phyloP scores from a whole-genome alignment of 1,140 invertebrate genomes.

The Cydia pomonella region DNA sequence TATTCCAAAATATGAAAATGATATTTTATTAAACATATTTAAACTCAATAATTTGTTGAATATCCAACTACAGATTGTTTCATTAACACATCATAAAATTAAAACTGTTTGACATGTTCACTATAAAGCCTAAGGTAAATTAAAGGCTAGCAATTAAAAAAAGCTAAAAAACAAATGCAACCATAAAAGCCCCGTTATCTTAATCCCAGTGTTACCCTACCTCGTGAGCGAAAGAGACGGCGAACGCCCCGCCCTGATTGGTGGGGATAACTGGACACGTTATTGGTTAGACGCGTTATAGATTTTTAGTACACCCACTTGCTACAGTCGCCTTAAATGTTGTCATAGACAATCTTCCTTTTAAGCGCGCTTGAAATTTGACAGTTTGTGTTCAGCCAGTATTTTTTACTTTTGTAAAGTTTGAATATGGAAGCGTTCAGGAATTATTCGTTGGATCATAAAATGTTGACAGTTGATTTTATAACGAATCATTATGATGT shows the following conservation, averaged over 20 bases:
- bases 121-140: too few relatives aligned
- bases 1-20: too few relatives aligned
- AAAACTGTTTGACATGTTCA: too few relatives aligned
- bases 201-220: conserved; percentile 47
- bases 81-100: background rate
- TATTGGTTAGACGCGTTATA: conserved; percentile 73
- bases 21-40: too few relatives aligned
- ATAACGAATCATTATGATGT: conserved; percentile 51
- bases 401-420: conserved; percentile 44
- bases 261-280: conserved; percentile 59
- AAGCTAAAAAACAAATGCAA: background rate
- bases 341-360: conserved; percentile 27
- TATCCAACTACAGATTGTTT: background rate
- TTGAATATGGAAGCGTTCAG: conserved; percentile 50
- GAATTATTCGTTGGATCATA: conserved; percentile 51
- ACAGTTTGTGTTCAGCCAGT: conserved; percentile 42
- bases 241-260: conserved; percentile 58
- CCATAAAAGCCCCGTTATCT: conserved; percentile 9
- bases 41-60: too few relatives aligned
- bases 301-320: conserved; percentile 63
- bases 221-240: conserved; percentile 64
- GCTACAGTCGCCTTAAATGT: conserved; percentile 20
- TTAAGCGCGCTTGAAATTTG: conserved; percentile 3
- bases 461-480: conserved; percentile 54
- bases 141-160: background rate